Conservation (phyloP, 2,888 invertebrate species). For the Cheilosia grossa region DNA sequence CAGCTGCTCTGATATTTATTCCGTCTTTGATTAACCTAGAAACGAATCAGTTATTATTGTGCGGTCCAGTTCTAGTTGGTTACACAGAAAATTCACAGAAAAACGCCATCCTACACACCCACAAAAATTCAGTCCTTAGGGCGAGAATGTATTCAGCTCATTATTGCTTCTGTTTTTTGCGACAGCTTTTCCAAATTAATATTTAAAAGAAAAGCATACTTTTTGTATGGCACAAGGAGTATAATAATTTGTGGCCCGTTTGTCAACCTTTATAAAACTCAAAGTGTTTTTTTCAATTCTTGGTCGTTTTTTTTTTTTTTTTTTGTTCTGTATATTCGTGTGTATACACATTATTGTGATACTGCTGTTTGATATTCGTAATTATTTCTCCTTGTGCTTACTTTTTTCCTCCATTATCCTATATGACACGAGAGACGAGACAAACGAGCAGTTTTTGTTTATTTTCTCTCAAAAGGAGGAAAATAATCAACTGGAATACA, state of each 20-base stretch:
- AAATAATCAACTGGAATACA: slow-evolving; percentile 29
- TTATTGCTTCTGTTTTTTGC: not conserved
- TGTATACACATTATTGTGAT: not conserved
- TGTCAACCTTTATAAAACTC: slow-evolving; percentile 42
- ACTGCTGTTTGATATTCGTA: slow-evolving; percentile 35
- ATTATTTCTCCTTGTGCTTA: slow-evolving; percentile 39
- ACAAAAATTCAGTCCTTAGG: slow-evolving; percentile 9
- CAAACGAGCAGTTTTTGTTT: slow-evolving; percentile 31
- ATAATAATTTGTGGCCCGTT: slow-evolving; percentile 20
- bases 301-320: not conserved
- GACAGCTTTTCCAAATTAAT: slow-evolving; percentile 1
- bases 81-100: not conserved
- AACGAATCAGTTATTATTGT: slow-evolving; percentile 1
- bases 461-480: slow-evolving; percentile 33
- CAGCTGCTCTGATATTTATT: not conserved
- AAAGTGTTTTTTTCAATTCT: slow-evolving; percentile 26
- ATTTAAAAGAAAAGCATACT: not conserved
- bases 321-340: not conserved
- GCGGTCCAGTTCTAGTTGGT: not conserved
- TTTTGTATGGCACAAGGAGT: no score
- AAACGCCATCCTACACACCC: not conserved
- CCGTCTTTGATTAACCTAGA: not conserved
- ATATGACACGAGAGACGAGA: slow-evolving; percentile 29
- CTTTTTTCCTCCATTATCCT: slow-evolving; percentile 25
- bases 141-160: not conserved